Percentiles rank a stretch among this genome's conserved stretches.
phyloP scores from a whole-genome alignment of 2,797 vertebrate genomes.

The Myripristis murdjan region DNA sequence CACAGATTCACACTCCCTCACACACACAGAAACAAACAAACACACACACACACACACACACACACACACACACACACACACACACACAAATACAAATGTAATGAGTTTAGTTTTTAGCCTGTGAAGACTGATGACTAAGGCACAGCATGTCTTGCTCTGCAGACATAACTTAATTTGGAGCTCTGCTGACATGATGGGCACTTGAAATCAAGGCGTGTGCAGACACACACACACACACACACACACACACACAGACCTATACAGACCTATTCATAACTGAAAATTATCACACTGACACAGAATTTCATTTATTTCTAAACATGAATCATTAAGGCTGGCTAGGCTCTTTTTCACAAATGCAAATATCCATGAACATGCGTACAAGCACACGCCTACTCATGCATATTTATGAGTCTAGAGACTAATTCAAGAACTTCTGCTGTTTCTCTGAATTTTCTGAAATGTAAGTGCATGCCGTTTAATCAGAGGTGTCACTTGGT shows the following conservation, averaged over 20 bases:
- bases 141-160: conserved; percentile 34
- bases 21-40: conserved; percentile 8
- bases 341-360: too few species aligned
- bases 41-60: background rate
- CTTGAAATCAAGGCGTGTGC: conserved; percentile 15
- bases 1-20: conserved; percentile 15
- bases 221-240: background rate
- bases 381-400: too few species aligned
- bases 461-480: too few species aligned
- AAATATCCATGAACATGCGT: too few species aligned
- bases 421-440: too few species aligned
- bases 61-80: background rate
- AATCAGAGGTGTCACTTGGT: too few species aligned
- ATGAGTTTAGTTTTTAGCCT: conserved; percentile 59
- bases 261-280: background rate
- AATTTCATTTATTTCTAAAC: too few species aligned
- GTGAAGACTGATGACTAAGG: conserved; percentile 65
- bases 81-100: conserved; percentile 42
- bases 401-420: too few species aligned
- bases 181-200: conserved; percentile 27
- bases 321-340: too few species aligned
- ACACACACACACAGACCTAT: background rate
- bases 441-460: too few species aligned
- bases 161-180: conserved; percentile 53
- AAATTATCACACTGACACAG: background rate